Evolutionary conservation across 2,888 invertebrate species (phyloP), one percentile per base, ranked within the genome.

Genomic region (Phlogophora meticulosa): DNA sequence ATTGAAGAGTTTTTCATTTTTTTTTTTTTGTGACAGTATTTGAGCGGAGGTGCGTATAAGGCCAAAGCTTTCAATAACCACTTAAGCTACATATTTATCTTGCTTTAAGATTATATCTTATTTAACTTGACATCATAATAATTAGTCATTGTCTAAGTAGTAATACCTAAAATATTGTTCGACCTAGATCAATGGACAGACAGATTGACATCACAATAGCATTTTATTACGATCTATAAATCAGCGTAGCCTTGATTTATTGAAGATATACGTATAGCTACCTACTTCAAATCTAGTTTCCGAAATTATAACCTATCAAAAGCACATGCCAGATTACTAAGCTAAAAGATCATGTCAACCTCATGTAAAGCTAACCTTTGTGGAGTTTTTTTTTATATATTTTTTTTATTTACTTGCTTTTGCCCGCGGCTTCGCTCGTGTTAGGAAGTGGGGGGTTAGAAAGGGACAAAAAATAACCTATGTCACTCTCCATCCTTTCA

Each of bases 121-220:
- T 17, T 40, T 38, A 0, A 20, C 15, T 66, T 38, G 20, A 52
- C 22, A 55, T 66, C 22, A 17, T 36, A 38, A 62, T 46, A 43
- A 72, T 67, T 67, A 65, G 13, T 72, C n/a, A 38, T 22, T 49
- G 65, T 68, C 65, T 7, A 17, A 59, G 13, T 13, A 48, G n/a
- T 42, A 34, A 20, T 22, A 28, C 3, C 48, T 42, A 49, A 64
- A 38, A 43, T 32, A 51, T 68, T 34, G 15, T 28, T 49, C 24
- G 38, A 56, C 56, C 56, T 40, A 70, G 20, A 45, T 51, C 22
- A 68, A 34, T 51, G 11, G 75, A 68, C 43, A 67, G 20, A 28
- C 15, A 34, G 32, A 74, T 24, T 74, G 32, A 68, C 75, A 68
- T 34, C 17, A 51, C 49, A 68, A 68, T 68, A 17, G 55, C 43